phyloP scores from a whole-genome alignment of 2,888 invertebrate species.

The Dicycla oo region DNA sequence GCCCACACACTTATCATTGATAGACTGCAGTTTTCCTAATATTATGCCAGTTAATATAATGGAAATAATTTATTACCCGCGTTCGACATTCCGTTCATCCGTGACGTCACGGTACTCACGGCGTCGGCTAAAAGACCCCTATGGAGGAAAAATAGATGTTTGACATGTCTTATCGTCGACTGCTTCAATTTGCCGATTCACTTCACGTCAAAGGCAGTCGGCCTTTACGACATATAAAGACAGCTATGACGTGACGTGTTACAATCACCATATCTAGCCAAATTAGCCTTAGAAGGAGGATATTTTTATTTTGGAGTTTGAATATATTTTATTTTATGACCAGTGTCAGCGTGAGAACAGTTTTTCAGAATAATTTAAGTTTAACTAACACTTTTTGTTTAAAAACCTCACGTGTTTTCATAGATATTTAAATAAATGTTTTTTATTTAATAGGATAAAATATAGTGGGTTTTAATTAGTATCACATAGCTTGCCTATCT shows the following conservation, averaged over 20 bases:
- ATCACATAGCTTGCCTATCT: neutral
- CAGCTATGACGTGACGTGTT: slow-evolving; percentile 29
- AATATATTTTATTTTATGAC: slow-evolving; percentile 42
- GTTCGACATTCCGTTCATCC: slow-evolving; percentile 29
- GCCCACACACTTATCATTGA: slow-evolving; percentile 3
- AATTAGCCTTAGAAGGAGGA: slow-evolving; percentile 29
- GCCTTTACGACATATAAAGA: slow-evolving; percentile 46
- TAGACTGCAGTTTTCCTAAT: slow-evolving; percentile 7
- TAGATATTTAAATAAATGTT: neutral
- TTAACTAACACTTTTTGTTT: neutral
- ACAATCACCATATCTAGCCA: slow-evolving; percentile 35
- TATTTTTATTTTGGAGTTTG: slow-evolving; percentile 40
- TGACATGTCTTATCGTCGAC: slow-evolving; percentile 40
- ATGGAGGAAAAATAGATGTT: slow-evolving; percentile 48
- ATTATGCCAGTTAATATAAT: neutral
- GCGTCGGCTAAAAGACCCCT: slow-evolving; percentile 20
- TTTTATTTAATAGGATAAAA: neutral
- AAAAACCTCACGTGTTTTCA: neutral
- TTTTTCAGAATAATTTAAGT: slow-evolving; percentile 7
- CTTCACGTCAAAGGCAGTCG: slow-evolving; percentile 48
- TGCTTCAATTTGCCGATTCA: slow-evolving; percentile 53
- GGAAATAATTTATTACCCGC: slow-evolving; percentile 3
- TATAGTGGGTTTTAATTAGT: neutral
- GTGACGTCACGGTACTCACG: no score
- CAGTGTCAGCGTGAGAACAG: slow-evolving; percentile 27